These are phyloP conservation scores for Entomobrya proxima DNA, from an alignment of 2,888 invertebrate species.

Conservation along the genomic window DNA sequence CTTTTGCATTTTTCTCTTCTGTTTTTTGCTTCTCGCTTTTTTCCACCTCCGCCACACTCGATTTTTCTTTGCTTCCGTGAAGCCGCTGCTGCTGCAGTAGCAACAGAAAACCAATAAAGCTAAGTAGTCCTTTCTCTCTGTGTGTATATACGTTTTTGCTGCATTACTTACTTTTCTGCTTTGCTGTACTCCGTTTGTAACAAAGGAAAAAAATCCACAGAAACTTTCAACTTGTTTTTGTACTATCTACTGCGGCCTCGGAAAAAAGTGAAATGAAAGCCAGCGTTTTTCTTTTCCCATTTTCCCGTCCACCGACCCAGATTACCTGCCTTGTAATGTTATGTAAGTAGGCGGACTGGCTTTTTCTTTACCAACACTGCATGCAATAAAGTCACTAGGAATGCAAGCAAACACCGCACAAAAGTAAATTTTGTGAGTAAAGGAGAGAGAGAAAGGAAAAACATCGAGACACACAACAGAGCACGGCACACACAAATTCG, in stretches of 20 bases:
- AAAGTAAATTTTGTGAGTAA: neutral
- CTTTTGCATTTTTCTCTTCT: neutral
- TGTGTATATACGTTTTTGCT: neutral
- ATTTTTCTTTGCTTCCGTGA: neutral
- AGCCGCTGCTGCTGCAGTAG: neutral
- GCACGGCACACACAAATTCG: neutral
- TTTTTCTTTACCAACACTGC: neutral
- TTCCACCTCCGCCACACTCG: neutral
- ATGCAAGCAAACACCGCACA: neutral
- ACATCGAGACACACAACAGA: neutral
- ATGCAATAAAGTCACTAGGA: neutral
- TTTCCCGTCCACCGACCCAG: neutral
- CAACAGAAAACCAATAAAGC: conserved; percentile 24
- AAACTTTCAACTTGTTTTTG: neutral
- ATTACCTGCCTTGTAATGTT: conserved; percentile 1
- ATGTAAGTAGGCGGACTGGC: neutral
- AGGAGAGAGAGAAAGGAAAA: neutral
- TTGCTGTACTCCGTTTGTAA: neutral
- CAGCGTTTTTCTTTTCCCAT: neutral
- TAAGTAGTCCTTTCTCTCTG: conserved; percentile 20
- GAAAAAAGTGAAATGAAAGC: neutral
- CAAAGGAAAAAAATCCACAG: neutral
- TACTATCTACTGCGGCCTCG: neutral
- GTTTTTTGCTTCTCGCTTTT: neutral
- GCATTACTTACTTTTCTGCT: conserved; percentile 20